Conservation (phyloP, 92 coral and sea anemone species). For the Siderastrea siderea region DNA sequence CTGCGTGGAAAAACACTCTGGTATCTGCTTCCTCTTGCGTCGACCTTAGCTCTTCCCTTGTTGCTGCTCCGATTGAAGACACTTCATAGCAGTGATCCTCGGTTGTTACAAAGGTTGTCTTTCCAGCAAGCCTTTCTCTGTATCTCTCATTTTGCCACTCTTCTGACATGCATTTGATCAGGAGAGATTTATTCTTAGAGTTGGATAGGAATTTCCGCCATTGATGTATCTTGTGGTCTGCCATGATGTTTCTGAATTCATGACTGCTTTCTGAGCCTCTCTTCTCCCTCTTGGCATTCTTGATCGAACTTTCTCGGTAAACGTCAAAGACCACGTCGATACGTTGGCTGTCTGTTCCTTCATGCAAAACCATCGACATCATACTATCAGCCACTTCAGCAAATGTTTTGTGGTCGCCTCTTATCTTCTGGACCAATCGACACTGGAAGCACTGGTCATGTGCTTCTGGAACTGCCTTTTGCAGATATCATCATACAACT, state of each 20-base stretch:
- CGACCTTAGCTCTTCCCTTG: constrained; percentile 36
- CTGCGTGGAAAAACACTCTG: constrained; percentile 33
- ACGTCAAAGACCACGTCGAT: constrained; percentile 59
- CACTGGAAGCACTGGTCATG: constrained; percentile 33
- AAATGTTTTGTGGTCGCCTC: not conserved
- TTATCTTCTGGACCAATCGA: constrained; percentile 51
- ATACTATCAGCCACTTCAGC: not conserved
- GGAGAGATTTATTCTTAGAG: constrained; percentile 35
- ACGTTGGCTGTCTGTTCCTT: not conserved
- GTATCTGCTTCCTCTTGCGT: too few relatives aligned
- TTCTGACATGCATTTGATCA: constrained; percentile 39
- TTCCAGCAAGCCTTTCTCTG: constrained; percentile 11
- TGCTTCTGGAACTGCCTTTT: constrained; percentile 40
- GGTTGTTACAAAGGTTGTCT: constrained; percentile 7
- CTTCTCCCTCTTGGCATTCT: not conserved
- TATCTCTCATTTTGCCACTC: constrained; percentile 59
- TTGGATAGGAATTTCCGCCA: too few relatives aligned
- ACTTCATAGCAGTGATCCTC: constrained; percentile 46
- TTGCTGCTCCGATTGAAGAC: constrained; percentile 10
- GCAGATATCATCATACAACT: constrained; percentile 29
- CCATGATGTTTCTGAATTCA: constrained; percentile 45
- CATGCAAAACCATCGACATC: not conserved
- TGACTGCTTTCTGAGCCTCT: constrained; percentile 14
- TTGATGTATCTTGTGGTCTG: constrained; percentile 38
- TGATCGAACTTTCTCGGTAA: constrained; percentile 55